Percentiles rank a stretch among this genome's conserved stretches.
Conservation (phyloP, 1,140 invertebrate genomes). For the Drosophila repleta region DNA sequence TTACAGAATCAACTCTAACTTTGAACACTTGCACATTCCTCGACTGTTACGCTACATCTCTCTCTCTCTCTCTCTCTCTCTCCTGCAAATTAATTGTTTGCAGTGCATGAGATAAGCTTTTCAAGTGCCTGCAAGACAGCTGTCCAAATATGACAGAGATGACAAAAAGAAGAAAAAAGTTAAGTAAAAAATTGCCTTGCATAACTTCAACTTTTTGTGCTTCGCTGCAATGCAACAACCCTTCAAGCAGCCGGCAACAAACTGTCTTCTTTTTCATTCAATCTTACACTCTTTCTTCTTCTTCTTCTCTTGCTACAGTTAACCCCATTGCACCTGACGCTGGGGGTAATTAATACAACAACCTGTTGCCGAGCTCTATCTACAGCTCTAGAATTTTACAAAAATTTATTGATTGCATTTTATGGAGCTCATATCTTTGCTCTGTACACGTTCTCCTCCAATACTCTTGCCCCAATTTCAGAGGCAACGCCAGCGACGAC, state of each 20-base stretch:
- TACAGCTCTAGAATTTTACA: slow-evolving; percentile 22
- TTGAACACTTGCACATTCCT: too few species aligned
- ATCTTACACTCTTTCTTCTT: not conserved
- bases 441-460: slow-evolving; percentile 23
- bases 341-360: slow-evolving; percentile 26
- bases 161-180: not conserved
- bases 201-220: slow-evolving; percentile 2
- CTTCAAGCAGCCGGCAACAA: not conserved
- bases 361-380: not conserved
- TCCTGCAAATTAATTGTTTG: not conserved
- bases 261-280: slow-evolving; percentile 5
- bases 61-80: too few species aligned
- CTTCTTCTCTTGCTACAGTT: not conserved
- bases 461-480: slow-evolving; percentile 63
- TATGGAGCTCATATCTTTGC: slow-evolving; percentile 14
- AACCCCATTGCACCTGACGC: slow-evolving; percentile 12
- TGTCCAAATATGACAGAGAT: slow-evolving; percentile 25
- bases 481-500: not conserved
- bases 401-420: slow-evolving; percentile 74
- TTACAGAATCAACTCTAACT: too few species aligned
- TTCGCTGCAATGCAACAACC: not conserved
- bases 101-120: not conserved
- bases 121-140: slow-evolving; percentile 7
- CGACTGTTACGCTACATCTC: too few species aligned
- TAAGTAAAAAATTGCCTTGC: slow-evolving; percentile 14